phyloP scores from a whole-genome alignment of 53 echinoderm and acorn worm genomes.

The Crossaster papposus region DNA sequence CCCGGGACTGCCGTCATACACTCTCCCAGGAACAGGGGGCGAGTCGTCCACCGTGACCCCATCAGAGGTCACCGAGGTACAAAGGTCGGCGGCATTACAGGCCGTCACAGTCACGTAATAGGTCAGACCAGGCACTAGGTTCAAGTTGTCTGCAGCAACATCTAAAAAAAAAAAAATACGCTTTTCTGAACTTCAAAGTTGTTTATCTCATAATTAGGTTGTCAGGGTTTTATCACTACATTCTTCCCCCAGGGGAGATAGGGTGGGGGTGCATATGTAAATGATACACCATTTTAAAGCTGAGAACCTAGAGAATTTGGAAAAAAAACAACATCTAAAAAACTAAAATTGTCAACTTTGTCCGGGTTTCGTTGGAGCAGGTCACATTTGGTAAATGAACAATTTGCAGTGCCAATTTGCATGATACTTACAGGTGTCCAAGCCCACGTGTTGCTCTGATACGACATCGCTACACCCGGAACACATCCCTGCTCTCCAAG shows the following conservation, averaged over 20 bases:
- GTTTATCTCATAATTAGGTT: too few relatives aligned
- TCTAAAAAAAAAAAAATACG: constrained; percentile 14
- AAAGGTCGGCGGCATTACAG: constrained; percentile 69
- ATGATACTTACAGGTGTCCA: constrained; percentile 38
- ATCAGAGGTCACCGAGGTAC: constrained; percentile 65
- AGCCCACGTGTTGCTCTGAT: constrained; percentile 48
- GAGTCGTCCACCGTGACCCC: constrained; percentile 63
- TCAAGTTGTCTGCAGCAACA: constrained; percentile 2
- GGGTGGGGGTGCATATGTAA: too few relatives aligned
- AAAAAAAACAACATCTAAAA: too few relatives aligned
- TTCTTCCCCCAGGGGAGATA: too few relatives aligned
- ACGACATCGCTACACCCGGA: constrained; percentile 55
- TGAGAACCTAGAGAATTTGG: too few relatives aligned
- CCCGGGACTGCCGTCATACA: constrained; percentile 55
- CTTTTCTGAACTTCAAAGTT: too few relatives aligned
- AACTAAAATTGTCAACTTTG: too few relatives aligned
- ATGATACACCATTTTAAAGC: too few relatives aligned
- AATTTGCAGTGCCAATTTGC: neutral
- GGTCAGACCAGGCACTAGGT: constrained; percentile 36
- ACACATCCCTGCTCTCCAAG: constrained; percentile 56
- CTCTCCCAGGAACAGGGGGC: constrained; percentile 45
- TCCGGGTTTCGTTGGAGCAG: too few relatives aligned
- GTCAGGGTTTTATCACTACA: too few relatives aligned
- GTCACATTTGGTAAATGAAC: too few relatives aligned
- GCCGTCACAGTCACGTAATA: constrained; percentile 59